Conservation (phyloP, 2,888 invertebrate species). For the Vanessa cardui region DNA sequence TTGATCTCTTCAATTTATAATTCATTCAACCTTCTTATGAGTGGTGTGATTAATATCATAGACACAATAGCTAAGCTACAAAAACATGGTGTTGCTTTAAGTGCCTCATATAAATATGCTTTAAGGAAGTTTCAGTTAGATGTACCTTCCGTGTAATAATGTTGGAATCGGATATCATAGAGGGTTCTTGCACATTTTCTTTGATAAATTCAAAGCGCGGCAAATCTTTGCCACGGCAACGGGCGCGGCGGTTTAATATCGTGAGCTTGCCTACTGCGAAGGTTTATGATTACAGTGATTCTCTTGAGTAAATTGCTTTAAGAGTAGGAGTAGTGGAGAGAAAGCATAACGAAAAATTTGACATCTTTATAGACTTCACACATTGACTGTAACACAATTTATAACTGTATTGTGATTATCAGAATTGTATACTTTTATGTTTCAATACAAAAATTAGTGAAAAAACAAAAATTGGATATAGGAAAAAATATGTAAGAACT, state of each 20-base stretch:
- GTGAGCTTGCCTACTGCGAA: conserved; percentile 6
- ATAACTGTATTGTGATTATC: no score
- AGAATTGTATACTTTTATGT: no score
- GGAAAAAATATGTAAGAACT: background rate
- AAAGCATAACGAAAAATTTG: background rate
- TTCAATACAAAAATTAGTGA: no score
- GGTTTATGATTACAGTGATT: conserved; percentile 10
- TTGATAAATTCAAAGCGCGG: background rate
- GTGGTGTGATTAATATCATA: background rate
- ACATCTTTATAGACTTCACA: background rate
- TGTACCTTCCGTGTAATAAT: background rate
- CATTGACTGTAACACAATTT: no score
- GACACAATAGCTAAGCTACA: no score
- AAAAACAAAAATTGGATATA: no score
- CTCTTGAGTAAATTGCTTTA: background rate
- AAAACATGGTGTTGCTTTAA: no score
- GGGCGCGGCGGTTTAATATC: background rate
- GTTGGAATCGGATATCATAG: background rate
- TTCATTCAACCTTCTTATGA: background rate
- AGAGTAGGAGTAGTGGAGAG: background rate
- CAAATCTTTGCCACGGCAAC: background rate
- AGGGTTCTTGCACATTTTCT: background rate
- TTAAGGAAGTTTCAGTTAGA: background rate
- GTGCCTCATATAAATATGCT: no score
- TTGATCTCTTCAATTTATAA: conserved; percentile 14